Base-by-base conservation (phyloP, 2,113 vertebrate species). In the Crotalus helleri region DNA sequence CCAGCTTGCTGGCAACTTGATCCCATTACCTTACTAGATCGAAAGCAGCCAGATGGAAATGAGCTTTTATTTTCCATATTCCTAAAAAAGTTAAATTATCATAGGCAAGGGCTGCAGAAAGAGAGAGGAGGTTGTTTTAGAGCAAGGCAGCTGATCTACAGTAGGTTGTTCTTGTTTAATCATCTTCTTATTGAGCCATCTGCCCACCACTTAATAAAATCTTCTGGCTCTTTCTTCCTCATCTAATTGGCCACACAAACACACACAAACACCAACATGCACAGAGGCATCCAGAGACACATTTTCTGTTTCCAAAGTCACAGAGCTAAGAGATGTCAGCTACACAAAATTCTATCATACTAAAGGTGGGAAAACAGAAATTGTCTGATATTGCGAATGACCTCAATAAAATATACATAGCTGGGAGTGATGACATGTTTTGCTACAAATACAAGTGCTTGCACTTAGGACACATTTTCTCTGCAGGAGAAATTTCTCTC, bases 381-480 rank as follows among this genome's bases (percentile, higher is more conserved):
- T 57, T 44, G 24, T 88, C 81, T 39, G 53, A 2, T n/a, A 8
- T 2, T 6, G 26, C 2, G 17, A 53, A 51, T 8, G 92, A 81
- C 44, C 85, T 91, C 19, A 6, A 87, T 64, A 53, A 92, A 92
- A 90, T 53, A 57, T 24, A 92, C 92, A 58, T 64, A 91, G 44
- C 12, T 85, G 46, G 64, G 12, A 87, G 59, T 8, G 10, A 90
- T 85, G n/a, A 55, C 8, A 93, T 93, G 55, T 90, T 64, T 90
- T 87, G 91, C 64, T 49, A 54, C 74, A 90, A 85, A 74, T 4
- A 59, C 58, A 87, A 87, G 53, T 23, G 29, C 29, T 90, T 26
- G 29, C 74, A 24, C 57, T 92, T 57, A 23, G 29, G 46, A 39
- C 19, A 49, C 61, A 46, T 7, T 51, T 90, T 39, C 88, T 86